Evolutionary conservation across 2,113 vertebrate species (phyloP), one percentile per base, ranked within the genome.

Genomic region (Sinocyclocheilus maitianheensis): DNA sequence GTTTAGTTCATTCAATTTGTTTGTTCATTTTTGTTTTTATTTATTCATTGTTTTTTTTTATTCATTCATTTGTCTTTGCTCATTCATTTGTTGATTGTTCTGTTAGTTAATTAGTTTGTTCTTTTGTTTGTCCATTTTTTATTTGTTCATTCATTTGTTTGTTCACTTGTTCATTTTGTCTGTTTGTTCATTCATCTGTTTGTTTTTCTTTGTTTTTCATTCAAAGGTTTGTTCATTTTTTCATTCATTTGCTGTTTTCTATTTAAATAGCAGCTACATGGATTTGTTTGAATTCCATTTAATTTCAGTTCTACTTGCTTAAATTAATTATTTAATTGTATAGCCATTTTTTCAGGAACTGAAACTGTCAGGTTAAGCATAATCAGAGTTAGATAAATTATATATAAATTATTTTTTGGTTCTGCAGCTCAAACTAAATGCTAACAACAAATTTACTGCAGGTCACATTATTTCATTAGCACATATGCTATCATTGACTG

Each of bases 401-500:
- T 76, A 16, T 51, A 77, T 55, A 11, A 20, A 77, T 51, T 1
- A 5, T 51, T 53, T 76, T 51, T 51, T 3, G 24, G n/a, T 55
- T 34, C 16, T 71, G 67, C 16, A 55, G 46, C 72, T 24, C 11
- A 46, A 24, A 75, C 43, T 75, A 24, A 80, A 62, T n/a, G 20
- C 53, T 22, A 30, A 10, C 13, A 24, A 30, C 22, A 67, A 81
- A 51, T 34, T 14, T 13, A 9, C 48, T 51, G 13, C 30, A 37
- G 16, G 65, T 69, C 24, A 82, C 30, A 82, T 71, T 0, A 82
- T 82, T 82, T 67, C 26, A 71, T 53, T n/a, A 37, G 63, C 26
- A 51, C 80, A 82, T 51, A 63, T n/a, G n/a, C 22, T 43, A 63
- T 82, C 63, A 69, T 4, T 51, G 62, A 82, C 26, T 20, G 63